Base-by-base conservation (phyloP, 2,888 invertebrate genomes). In the Drosophila fungiperda region DNA sequence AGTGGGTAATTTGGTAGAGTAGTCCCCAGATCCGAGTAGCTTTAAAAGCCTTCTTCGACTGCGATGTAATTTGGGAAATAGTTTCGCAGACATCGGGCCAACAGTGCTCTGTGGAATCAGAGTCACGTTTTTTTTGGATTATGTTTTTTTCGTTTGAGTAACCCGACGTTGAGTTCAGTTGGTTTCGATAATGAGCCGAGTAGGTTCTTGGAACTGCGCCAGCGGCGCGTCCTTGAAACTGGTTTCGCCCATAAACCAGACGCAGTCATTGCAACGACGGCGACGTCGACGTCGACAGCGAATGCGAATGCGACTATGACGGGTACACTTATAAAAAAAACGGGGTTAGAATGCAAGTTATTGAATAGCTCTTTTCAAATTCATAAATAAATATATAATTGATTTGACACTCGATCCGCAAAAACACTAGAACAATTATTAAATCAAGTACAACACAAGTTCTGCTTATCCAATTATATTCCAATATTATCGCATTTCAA, bases 201-300 rank as follows among this genome's bases (percentile, higher is more conserved):
- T 72, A 67, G 87, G 73, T 89, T 89, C 90, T 83, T 83, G 90
- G 83, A 89, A 89, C 54, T 73, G 73, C 82, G 82, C 85, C 85
- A 68, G 62, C 78, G 73, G 71, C 82, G 82, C 83, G 83, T 84
- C 90, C 83, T 84, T 84, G 90, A 84, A 90, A 87, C 83, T 78
- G 83, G 88, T 90, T 90, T 85, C 55, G 68, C 65, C 75, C 88
- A 78, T 82, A 82, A 87, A 77, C 69, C 73, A 78, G 79, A 61
- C 67, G 67, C 54, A 36, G 65, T 58, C 84, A 72, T 69, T 74
- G 73, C 45, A 55, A 60, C 8, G 59, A 38, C 55, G 58, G 26
- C 33, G 42, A 55, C 52, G 45, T 11, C 2, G 32, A 59, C 68
- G n/a, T 20, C 23, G 48, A 26, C 45, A 60, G 33, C 23, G 52